Evolutionary conservation across 2,888 invertebrate species (phyloP).

Genomic region (Monoplex corrugatus): DNA sequence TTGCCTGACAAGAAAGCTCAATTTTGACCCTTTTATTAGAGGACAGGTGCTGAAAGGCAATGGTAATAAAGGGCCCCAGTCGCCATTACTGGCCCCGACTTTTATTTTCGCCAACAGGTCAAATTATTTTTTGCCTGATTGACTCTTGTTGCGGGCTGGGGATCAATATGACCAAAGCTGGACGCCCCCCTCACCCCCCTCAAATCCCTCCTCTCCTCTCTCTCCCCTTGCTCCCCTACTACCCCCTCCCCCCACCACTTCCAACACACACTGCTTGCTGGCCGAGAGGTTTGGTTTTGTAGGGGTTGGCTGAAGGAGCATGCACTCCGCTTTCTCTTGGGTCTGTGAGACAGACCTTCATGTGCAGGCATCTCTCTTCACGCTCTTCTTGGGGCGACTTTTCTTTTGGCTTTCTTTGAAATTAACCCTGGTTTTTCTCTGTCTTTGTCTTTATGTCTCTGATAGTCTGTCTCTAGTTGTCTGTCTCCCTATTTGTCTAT

Average conservation of each 20-base stretch:
- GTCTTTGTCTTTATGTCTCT: too few species aligned
- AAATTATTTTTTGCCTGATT: constrained; percentile 52
- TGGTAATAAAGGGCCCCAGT: constrained; percentile 41
- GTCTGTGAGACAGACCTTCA: too few species aligned
- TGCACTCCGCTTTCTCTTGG: too few species aligned
- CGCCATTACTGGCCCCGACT: constrained; percentile 48
- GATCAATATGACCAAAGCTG: constrained; percentile 24
- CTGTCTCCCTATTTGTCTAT: too few species aligned
- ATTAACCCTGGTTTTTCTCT: too few species aligned
- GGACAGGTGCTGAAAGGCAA: constrained; percentile 47
- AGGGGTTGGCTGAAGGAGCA: too few species aligned
- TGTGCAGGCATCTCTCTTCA: too few species aligned
- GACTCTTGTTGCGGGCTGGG: constrained; percentile 48
- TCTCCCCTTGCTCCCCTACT: too few species aligned
- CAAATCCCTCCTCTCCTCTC: neutral
- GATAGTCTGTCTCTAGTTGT: too few species aligned
- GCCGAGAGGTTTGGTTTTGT: neutral
- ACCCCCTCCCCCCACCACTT: too few species aligned
- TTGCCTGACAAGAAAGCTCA: constrained; percentile 52
- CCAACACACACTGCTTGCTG: neutral
- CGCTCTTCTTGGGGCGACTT: too few species aligned
- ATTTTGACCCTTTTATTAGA: constrained; percentile 52
- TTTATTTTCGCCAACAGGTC: constrained; percentile 49
- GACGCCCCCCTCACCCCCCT: neutral
- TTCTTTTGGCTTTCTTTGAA: too few species aligned